These are phyloP conservation scores for Lordiphosa clarofinis DNA, from an alignment of 1,140 invertebrate species.

Conservation along the genomic window DNA sequence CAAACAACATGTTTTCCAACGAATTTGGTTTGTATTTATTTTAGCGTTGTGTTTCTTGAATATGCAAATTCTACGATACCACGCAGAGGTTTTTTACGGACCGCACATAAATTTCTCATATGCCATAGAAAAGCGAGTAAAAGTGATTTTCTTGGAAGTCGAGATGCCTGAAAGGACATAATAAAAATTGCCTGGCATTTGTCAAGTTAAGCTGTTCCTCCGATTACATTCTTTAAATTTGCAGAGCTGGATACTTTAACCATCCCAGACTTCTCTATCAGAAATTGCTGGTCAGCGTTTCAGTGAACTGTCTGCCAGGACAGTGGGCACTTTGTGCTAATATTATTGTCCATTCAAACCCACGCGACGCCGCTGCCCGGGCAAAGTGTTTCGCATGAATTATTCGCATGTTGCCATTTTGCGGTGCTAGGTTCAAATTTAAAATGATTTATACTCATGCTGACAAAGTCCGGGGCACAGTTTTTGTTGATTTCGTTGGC, in stretches of 20 bases:
- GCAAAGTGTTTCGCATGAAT: slow-evolving; percentile 33
- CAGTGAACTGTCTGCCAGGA: slow-evolving; percentile 6
- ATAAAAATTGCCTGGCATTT: slow-evolving; percentile 29
- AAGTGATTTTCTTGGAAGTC: slow-evolving; percentile 9
- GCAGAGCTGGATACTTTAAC: no score
- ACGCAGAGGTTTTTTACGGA: slow-evolving; percentile 33
- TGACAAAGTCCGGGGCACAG: not conserved
- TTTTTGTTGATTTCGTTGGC: not conserved
- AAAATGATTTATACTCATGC: slow-evolving; percentile 26
- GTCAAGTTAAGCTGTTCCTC: slow-evolving; percentile 3
- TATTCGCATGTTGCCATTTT: slow-evolving; percentile 36
- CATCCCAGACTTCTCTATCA: not conserved
- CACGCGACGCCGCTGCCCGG: not conserved
- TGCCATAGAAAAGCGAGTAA: slow-evolving; percentile 13
- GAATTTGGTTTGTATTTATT: slow-evolving; percentile 41
- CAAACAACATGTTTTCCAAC: slow-evolving; percentile 20
- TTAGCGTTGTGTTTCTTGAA: slow-evolving; percentile 25
- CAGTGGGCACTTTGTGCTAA: slow-evolving; percentile 11
- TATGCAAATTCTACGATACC: slow-evolving; percentile 39
- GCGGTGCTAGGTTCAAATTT: slow-evolving; percentile 8
- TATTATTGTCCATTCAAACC: slow-evolving; percentile 4
- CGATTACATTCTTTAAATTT: no score
- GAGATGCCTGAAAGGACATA: slow-evolving; percentile 13
- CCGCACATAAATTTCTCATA: slow-evolving; percentile 31
- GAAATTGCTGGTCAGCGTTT: slow-evolving; percentile 9